Evolutionary conservation across 2,797 vertebrate genomes (phyloP).

Genomic region (Hyperoplus lanceolatus): DNA sequence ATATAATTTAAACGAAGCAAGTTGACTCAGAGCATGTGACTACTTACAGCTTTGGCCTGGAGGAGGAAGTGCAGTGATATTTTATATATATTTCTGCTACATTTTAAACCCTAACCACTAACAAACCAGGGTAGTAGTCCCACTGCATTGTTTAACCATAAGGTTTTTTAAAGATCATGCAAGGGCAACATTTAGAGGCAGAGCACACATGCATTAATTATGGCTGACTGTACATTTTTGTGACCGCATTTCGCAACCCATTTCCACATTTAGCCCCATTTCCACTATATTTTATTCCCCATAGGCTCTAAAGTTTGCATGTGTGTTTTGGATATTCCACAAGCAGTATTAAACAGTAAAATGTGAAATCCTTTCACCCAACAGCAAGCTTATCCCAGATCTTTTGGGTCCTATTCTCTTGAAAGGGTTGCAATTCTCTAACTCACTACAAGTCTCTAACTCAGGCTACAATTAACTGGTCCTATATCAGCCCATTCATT

Average conservation of each 20-base stretch:
- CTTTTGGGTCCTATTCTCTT: background rate
- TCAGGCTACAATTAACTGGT: background rate
- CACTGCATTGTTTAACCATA: conserved; percentile 47
- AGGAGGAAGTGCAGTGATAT: conserved; percentile 30
- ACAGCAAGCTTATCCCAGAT: conserved; percentile 45
- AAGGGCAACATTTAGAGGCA: conserved; percentile 47
- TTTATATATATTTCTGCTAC: background rate
- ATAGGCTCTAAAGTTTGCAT: conserved; percentile 42
- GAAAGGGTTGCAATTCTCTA: too few species aligned
- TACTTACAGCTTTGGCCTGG: conserved; percentile 24
- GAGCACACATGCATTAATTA: conserved; percentile 35
- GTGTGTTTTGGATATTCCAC: conserved; percentile 10
- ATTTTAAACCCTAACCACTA: conserved; percentile 45
- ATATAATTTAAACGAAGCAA: conserved; percentile 14
- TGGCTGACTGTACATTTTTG: conserved; percentile 24
- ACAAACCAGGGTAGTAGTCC: conserved; percentile 19
- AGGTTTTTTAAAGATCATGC: conserved; percentile 19
- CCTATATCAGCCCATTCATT: conserved; percentile 1
- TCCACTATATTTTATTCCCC: background rate
- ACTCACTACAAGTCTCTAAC: too few species aligned
- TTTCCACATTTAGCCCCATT: conserved; percentile 36
- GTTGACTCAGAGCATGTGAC: conserved; percentile 31
- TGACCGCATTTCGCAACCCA: conserved; percentile 15
- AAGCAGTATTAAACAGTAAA: too few species aligned
- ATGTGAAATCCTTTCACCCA: conserved; percentile 6